Conservation (phyloP, 2,113 vertebrate genomes). For the Hyperopisus bebe region DNA sequence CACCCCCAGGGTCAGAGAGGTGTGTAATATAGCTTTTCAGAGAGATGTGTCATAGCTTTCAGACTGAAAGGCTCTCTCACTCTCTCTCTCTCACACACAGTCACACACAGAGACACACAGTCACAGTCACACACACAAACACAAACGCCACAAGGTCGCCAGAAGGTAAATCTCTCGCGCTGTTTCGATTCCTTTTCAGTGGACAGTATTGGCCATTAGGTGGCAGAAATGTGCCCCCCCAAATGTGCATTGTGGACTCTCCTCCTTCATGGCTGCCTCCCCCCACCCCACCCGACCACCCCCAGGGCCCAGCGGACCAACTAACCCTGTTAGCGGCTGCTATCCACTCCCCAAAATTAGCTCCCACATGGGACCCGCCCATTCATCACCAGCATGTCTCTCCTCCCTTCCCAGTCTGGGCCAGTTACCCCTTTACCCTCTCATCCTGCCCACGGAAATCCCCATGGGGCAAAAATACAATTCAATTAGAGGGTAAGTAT, state of each 20-base stretch:
- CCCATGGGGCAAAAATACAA: slow-evolving; percentile 40
- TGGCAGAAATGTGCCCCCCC: not conserved
- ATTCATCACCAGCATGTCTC: slow-evolving; percentile 17
- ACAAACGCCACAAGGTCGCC: not conserved
- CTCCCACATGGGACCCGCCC: not conserved
- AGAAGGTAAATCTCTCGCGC: not conserved
- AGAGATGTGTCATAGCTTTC: not conserved
- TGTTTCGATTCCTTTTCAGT: not conserved
- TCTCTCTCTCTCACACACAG: too few relatives aligned
- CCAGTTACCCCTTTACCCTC: slow-evolving; percentile 39
- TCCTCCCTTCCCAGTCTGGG: slow-evolving; percentile 30
- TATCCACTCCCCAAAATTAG: not conserved
- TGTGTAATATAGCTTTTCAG: not conserved
- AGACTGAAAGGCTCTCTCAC: not conserved
- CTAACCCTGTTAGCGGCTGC: slow-evolving; percentile 12
- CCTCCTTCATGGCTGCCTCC: not conserved
- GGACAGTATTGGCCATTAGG: not conserved
- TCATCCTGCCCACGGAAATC: slow-evolving; percentile 15
- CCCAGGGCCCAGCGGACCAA: not conserved
- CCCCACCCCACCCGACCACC: not conserved
- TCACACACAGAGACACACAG: too few relatives aligned
- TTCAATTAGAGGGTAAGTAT: slow-evolving; percentile 37
- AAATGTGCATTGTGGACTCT: not conserved
- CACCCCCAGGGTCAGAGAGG: not conserved
- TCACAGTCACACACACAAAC: too few relatives aligned